Conservation (phyloP, 1,140 invertebrate genomes). For the Bombus picipes region DNA sequence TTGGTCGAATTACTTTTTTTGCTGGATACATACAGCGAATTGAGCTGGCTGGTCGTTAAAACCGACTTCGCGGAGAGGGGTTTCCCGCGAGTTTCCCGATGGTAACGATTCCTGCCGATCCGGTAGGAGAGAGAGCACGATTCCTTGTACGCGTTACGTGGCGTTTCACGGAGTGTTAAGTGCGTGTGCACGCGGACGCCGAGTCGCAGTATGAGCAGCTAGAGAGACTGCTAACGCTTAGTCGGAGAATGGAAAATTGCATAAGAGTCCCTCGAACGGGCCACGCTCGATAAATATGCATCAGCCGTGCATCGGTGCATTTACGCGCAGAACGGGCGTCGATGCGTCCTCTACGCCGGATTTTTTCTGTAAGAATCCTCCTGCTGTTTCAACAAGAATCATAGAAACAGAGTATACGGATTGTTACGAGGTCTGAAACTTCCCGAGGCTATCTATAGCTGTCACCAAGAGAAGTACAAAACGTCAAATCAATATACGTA, state of each 20-base stretch:
- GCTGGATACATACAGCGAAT: neutral
- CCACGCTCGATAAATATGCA: constrained; percentile 58
- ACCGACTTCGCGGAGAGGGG: neutral
- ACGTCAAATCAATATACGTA: too few species aligned
- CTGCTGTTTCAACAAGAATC: neutral
- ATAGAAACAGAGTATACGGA: neutral
- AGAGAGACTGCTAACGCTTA: constrained; percentile 31
- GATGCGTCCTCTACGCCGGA: constrained; percentile 1
- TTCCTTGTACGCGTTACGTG: constrained; percentile 1
- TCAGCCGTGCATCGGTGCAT: constrained; percentile 34
- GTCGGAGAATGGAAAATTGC: constrained; percentile 58
- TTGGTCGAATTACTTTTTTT: neutral
- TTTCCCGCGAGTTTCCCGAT: neutral
- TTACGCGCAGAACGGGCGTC: constrained; percentile 26
- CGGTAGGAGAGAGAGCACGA: neutral
- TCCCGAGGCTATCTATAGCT: too few species aligned
- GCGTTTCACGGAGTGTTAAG: constrained; percentile 48
- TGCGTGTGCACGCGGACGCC: constrained; percentile 11
- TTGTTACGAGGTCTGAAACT: neutral
- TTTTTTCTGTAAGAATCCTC: neutral
- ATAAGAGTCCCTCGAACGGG: constrained; percentile 38
- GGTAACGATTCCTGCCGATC: constrained; percentile 6
- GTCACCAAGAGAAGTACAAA: too few species aligned
- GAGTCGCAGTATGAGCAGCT: constrained; percentile 29
- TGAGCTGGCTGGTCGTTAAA: neutral